These are phyloP conservation scores for Lottia gigantea DNA, from an alignment of 2,888 invertebrate genomes.

Conservation along the genomic window DNA sequence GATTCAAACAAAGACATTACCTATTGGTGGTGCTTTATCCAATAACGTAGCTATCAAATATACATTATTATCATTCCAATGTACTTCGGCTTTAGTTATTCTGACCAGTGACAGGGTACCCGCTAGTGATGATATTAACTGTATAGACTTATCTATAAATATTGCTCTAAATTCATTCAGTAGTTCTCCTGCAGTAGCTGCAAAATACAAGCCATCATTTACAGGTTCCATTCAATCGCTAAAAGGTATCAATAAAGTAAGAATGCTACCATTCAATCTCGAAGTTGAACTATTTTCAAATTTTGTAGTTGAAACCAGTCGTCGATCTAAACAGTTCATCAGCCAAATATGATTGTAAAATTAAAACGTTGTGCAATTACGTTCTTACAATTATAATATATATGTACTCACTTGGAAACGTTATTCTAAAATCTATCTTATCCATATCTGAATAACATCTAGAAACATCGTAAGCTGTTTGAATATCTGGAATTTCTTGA, in stretches of 20 bases:
- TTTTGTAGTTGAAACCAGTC: no score
- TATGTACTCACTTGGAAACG: conserved; percentile 39
- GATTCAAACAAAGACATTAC: conserved; percentile 25
- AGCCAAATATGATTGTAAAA: no score
- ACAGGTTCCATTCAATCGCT: no score
- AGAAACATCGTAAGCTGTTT: conserved; percentile 41
- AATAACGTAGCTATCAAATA: conserved; percentile 47
- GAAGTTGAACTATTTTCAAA: no score
- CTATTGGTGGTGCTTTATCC: conserved; percentile 41
- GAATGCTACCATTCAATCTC: no score
- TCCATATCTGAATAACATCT: conserved; percentile 40
- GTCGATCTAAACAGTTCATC: no score
- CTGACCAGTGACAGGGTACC: conserved; percentile 39
- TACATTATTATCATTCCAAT: conserved; percentile 33
- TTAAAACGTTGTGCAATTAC: no score
- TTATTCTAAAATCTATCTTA: conserved; percentile 40
- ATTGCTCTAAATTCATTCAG: conserved; percentile 34
- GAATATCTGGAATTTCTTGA: conserved; percentile 41
- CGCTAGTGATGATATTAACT: conserved; percentile 27
- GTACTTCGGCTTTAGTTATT: conserved; percentile 37
- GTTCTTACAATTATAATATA: no score
- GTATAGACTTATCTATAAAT: conserved; percentile 31
- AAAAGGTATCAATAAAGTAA: no score
- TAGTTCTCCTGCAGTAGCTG: conserved; percentile 35
- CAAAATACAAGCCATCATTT: no score